phyloP scores from a whole-genome alignment of 2,797 vertebrate species.

The Petrocephalus schoutedeni region DNA sequence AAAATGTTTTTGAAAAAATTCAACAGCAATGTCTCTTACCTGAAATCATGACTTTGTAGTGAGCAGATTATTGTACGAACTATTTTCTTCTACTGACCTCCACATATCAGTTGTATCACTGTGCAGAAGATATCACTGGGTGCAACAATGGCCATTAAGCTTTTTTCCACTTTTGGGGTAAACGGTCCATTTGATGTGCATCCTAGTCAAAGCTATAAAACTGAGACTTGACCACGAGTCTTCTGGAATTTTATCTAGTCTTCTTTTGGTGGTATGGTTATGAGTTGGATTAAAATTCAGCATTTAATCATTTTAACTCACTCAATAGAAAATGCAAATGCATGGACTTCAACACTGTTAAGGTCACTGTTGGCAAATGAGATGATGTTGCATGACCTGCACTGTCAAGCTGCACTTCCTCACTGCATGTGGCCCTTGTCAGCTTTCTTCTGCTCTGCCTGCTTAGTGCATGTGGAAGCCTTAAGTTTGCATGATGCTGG shows the following conservation, averaged over 20 bases:
- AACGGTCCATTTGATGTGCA: neutral
- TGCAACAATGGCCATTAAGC: no score
- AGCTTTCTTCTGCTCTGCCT: conserved; percentile 33
- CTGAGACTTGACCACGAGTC: neutral
- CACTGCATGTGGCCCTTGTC: conserved; percentile 35
- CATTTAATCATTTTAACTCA: neutral
- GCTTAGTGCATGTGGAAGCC: conserved; percentile 39
- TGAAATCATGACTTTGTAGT: neutral
- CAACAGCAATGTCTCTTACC: neutral
- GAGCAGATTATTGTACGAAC: neutral
- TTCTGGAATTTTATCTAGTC: neutral
- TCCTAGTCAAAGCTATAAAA: neutral
- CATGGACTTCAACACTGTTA: neutral
- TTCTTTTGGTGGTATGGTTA: neutral
- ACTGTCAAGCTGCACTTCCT: conserved; percentile 15
- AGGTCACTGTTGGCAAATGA: neutral
- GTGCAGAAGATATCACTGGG: neutral
- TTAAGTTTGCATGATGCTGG: conserved; percentile 45
- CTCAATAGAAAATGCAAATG: neutral
- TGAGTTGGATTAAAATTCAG: neutral
- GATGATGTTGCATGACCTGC: conserved; percentile 41
- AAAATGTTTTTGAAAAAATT: neutral
- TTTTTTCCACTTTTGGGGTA: neutral
- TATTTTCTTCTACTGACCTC: neutral
- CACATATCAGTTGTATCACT: neutral